Base-by-base conservation (phyloP, 2,113 vertebrate genomes). In the Balaeniceps rex region DNA sequence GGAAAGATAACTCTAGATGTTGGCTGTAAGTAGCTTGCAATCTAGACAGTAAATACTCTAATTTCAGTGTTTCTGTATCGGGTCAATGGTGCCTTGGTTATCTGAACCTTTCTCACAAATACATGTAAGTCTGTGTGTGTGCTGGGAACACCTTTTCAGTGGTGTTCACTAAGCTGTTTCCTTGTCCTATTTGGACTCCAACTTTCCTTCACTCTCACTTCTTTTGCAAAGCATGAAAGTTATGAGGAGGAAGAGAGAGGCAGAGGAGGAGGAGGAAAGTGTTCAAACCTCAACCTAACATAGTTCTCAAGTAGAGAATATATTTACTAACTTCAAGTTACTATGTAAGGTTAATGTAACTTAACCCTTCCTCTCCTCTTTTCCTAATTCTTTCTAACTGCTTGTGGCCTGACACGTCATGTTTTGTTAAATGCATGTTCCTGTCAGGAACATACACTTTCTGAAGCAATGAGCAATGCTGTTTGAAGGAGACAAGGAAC, bases 1-100 rank as follows among this genome's bases (percentile, higher is more conserved):
- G 99, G 99, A 64, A 98, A 97, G 96, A 98, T 99, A 91, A 98
- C 98, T 34, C 98, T 99, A 64, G 99, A 99, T 89, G 99, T 99
- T 76, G 99, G 99, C 94, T 99, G 99, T 99, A 98, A 98, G 99
- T 90, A 88, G 88, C 15, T 85, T 68, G 47, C 12, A 63, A 25
- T 14, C 46, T 68, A 51, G 36, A 22, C 5, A 44, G 57, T 55
- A n/a, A 65, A n/a, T 54, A 11, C 13, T 68, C 24, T 49, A 5
- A 28, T 55, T 76, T 42, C 12, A 55, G 10, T 81, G 33, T 63
- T 84, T 55, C 46, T 24, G 2, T 72, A 6, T 74, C 19, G 42
- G 46, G 4, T 68, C 40, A 60, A 7, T 15, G 38, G n/a, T 54
- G 66, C 31, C 79, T 80, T 71, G 70, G 19, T 71, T 87, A 19